Conservation (phyloP, 2,113 vertebrate genomes). For the Muntiacus reevesi region DNA sequence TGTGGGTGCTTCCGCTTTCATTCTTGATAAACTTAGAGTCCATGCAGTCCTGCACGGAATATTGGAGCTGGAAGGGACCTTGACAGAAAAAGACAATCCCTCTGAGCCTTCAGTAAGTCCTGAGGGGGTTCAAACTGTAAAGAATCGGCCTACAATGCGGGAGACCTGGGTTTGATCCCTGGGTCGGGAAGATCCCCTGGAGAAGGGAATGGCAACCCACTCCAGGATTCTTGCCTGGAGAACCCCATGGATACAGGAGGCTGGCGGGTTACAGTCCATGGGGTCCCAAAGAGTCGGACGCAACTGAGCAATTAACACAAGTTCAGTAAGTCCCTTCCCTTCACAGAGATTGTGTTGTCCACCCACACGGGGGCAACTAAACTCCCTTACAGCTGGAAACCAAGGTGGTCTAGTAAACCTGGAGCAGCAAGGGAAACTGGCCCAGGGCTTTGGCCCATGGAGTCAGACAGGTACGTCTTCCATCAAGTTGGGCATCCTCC, state of each 20-base stretch:
- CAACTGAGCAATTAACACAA: not conserved
- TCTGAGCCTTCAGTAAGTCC: not conserved
- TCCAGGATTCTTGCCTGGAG: not conserved
- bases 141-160: rapidly evolving
- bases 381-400: not conserved
- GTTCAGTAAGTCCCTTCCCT: not conserved
- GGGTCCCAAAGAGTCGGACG: not conserved
- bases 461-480: no score
- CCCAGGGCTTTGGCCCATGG: rapidly evolving
- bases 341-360: not conserved
- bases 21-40: not conserved
- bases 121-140: not conserved
- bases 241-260: not conserved
- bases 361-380: not conserved
- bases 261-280: rapidly evolving
- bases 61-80: not conserved
- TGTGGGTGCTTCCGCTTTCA: not conserved
- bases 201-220: not conserved
- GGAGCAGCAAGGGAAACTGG: not conserved
- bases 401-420: not conserved
- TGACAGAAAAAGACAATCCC: not conserved
- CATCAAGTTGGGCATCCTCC: not conserved
- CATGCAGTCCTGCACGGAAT: not conserved
- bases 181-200: not conserved
- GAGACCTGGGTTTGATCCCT: not conserved